Base-by-base conservation (phyloP, 1,140 invertebrate species). In the Euura saliciscinereae region DNA sequence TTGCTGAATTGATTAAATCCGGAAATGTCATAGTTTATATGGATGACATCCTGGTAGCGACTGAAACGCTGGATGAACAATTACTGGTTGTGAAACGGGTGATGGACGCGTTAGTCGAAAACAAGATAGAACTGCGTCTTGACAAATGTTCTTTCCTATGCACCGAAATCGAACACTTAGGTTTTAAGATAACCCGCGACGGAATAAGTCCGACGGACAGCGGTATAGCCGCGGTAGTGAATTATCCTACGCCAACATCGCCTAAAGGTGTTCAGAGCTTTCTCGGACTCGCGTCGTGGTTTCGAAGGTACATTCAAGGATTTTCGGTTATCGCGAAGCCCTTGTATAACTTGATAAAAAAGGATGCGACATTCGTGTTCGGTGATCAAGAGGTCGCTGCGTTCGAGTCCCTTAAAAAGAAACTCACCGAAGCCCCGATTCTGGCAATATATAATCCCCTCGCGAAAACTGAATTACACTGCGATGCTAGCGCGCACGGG, bases 391-490 rank as follows among this genome's bases (percentile, higher is more conserved):
- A 78, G 42, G 66, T 76, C 71, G 67, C 65, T 43, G 79, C 78
- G 7, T 82, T 79, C 74, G 73, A 79, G 51, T 68, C 42, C 43
- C 70, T 80, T 13, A 83, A 81, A 72, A 44, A 65, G 2, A 74
- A 44, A 28, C 75, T 85, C 7, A 8, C 64, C 4, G 68, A 71
- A 42, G 65, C 64, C 10, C 83, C 84, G 7, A 75, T 85, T 10
- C 74, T 85, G 42, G 70, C 69, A 28, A 79, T 84, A n/a, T 84
- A 80, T 72, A 71, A 77, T 68, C 74, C 78, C 2, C 44, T 66
- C 0, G 74, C 77, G 3, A 45, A 77, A 3, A 82, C 79, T 46
- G 79, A 85, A 73, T 28, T 85, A 6, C 81, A 84, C 67, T 82
- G 82, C 0, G 84, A 86, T 70, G 84, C 83, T 0, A 75, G 75